Evolutionary conservation across 2,113 vertebrate genomes (phyloP), one percentile per base, ranked within the genome.

Genomic region (Dermatemys mawii): DNA sequence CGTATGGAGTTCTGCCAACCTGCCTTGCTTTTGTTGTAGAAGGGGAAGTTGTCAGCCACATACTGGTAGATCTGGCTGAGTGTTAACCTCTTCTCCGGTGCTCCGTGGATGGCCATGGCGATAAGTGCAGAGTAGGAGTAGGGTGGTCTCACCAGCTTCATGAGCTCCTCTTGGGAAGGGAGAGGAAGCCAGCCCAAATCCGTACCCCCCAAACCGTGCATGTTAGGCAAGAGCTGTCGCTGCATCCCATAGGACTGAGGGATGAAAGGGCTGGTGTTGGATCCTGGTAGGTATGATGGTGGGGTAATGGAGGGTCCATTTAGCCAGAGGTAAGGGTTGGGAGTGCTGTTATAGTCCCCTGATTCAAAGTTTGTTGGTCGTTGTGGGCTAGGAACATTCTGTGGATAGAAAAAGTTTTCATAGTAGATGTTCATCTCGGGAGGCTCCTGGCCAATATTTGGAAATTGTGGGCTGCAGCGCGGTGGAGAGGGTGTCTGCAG

Each of bases 1-100:
- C 99, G 98, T 79, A 99, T 99, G 94, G 99, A 99, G 78, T 99
- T 99, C 97, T 99, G 99, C 99, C 99, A 99, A 89, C 99, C 99
- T 1, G 99, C 99, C 91, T 99, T 99, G 97, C 99, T 99, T 97
- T 99, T 99, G 97, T 99, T 99, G 94, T 99, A 99, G 96, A 99
- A 99, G 0, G 99, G 99, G 87, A 99, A 99, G 96, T 99, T 99
- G 97, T 99, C 99, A 0, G 99, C 99, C 55, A 99, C 99, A 0
- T 99, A 99, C 96, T 99, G 99, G 97, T 99, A 99, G 97, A 99
- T 99, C 97, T 99, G 99, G 96, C 99, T 99, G 67, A 99, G 98
- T 0, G 99, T 99, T 96, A 99, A 98, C 82, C 99, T 98, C 91
- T 98, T 98, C 24, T 99, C 99, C 0, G 98, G 99, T 0, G 99